Conservation (phyloP, 2,797 vertebrate genomes). For the Rhodeus uyekii region DNA sequence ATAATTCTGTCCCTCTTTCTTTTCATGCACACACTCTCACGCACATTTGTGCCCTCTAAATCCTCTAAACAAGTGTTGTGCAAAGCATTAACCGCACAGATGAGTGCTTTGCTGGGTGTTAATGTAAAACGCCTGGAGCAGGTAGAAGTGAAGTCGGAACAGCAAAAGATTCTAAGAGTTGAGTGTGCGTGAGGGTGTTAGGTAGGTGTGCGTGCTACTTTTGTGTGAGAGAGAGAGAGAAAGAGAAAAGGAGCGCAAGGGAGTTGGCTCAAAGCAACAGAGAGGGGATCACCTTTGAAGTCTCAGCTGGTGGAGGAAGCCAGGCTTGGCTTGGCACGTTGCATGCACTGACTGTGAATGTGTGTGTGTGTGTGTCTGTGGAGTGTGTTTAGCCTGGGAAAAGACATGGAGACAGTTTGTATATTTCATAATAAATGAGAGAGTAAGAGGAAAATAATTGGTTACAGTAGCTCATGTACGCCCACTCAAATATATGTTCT, state of each 20-base stretch:
- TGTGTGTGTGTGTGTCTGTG: conserved; percentile 37
- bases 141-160: conserved; percentile 29
- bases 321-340: conserved; percentile 50
- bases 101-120: conserved; percentile 34
- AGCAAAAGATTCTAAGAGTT: conserved; percentile 24
- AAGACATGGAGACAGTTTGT: conserved; percentile 48
- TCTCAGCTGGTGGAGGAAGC: conserved; percentile 62
- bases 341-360: conserved; percentile 42
- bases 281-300: conserved; percentile 61
- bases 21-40: not conserved
- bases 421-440: conserved; percentile 59
- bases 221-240: conserved; percentile 35
- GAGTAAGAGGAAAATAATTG: conserved; percentile 57
- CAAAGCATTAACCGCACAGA: conserved; percentile 34
- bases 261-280: conserved; percentile 45
- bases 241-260: conserved; percentile 35
- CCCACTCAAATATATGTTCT: conserved; percentile 52
- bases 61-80: conserved; percentile 46
- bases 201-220: conserved; percentile 54
- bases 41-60: conserved; percentile 21
- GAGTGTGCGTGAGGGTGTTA: conserved; percentile 27
- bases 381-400: conserved; percentile 37
- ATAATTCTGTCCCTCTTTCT: conserved; percentile 10
- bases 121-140: conserved; percentile 33
- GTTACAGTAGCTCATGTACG: conserved; percentile 52